phyloP scores from a whole-genome alignment of 2,888 invertebrate species.

The Allygus modestus region DNA sequence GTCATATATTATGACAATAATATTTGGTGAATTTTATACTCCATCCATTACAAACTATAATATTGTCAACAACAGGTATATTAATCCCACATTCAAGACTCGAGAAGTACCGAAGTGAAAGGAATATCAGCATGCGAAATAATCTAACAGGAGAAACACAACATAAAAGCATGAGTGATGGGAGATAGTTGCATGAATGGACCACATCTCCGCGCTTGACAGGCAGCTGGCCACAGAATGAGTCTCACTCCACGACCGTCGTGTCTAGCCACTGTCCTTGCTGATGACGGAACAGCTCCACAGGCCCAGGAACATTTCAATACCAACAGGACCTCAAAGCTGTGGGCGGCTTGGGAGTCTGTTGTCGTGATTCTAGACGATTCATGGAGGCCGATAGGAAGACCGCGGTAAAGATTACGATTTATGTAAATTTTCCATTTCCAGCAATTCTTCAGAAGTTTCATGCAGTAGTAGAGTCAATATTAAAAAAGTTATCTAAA shows the following conservation, averaged over 20 bases:
- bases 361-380: neutral
- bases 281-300: neutral
- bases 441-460: too few species aligned
- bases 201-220: slow-evolving; percentile 1
- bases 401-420: neutral
- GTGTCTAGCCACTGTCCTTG: neutral
- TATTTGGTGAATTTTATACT: too few species aligned
- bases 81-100: too few species aligned
- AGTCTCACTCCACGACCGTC: neutral
- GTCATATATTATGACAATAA: too few species aligned
- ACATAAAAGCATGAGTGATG: neutral
- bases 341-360: slow-evolving; percentile 16
- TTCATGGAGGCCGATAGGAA: neutral
- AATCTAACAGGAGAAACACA: neutral
- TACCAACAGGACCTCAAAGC: neutral
- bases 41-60: too few species aligned
- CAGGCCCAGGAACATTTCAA: slow-evolving; percentile 25
- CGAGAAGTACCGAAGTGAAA: neutral
- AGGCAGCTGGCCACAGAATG: neutral
- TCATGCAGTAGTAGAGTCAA: too few species aligned
- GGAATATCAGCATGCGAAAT: neutral
- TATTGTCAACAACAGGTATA: too few species aligned
- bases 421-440: neutral
- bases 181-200: slow-evolving; percentile 23
- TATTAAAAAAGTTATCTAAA: too few species aligned